Evolutionary conservation across 2,888 invertebrate genomes (phyloP).

Genomic region (Drosophila seclusa): DNA sequence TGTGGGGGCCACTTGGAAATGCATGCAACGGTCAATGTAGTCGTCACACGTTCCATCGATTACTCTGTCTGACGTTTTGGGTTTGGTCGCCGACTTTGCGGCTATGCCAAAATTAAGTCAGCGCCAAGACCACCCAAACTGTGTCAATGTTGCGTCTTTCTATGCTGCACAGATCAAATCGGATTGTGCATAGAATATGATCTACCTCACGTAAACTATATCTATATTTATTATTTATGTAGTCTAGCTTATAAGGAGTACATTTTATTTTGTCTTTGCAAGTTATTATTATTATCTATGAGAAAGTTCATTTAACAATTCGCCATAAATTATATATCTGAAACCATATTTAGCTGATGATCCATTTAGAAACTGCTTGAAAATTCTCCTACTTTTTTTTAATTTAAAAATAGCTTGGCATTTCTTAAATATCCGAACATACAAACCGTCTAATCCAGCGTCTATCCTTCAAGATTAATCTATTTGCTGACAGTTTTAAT

Average conservation of each 20-base stretch:
- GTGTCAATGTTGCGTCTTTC: slow-evolving; percentile 72
- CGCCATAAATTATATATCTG: not conserved
- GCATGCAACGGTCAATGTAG: slow-evolving; percentile 31
- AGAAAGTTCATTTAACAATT: not conserved
- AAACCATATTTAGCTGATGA: not conserved
- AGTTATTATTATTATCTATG: not conserved
- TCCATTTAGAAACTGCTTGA: not conserved
- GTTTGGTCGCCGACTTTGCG: slow-evolving; percentile 41
- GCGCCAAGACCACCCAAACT: slow-evolving; percentile 79
- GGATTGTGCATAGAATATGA: slow-evolving; percentile 16
- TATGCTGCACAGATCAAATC: slow-evolving; percentile 34
- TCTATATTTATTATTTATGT: not conserved
- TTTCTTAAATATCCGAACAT: not conserved
- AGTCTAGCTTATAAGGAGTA: not conserved
- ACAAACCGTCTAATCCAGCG: not conserved
- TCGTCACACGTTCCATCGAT: slow-evolving; percentile 76
- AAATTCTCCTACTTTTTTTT: not conserved
- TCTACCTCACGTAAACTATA: not conserved
- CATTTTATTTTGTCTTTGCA: not conserved
- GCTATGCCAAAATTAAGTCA: slow-evolving; percentile 64
- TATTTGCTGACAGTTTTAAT: slow-evolving; percentile 3
- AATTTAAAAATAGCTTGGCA: not conserved
- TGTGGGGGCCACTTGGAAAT: slow-evolving; percentile 39
- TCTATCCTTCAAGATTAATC: not conserved
- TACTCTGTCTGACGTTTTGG: slow-evolving; percentile 54